Percentiles rank a stretch among this genome's conserved stretches.
These are phyloP conservation scores for Gracilinanus agilis DNA, from an alignment of 2,113 vertebrate species.

Conservation along the genomic window DNA sequence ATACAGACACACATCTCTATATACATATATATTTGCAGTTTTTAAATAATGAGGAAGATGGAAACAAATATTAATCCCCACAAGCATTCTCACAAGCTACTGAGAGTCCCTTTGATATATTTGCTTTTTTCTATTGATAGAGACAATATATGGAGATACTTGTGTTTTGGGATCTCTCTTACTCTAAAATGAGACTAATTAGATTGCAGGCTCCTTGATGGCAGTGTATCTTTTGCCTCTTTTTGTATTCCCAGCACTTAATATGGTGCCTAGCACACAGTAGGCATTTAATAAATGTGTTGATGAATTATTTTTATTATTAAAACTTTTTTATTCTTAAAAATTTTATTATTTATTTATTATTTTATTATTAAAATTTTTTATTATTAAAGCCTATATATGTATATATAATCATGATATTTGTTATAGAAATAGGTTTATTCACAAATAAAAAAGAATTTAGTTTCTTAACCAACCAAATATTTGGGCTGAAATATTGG, in stretches of 20 bases:
- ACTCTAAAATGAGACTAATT: background rate
- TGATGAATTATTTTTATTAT: background rate
- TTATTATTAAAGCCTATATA: background rate
- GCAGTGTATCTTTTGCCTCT: background rate
- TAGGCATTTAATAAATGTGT: background rate
- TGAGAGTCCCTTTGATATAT: background rate
- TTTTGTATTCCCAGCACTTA: background rate
- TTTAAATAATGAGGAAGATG: background rate
- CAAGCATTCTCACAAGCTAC: background rate
- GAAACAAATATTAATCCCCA: background rate
- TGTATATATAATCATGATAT: background rate
- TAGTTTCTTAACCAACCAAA: background rate
- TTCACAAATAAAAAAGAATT: background rate
- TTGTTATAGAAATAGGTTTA: background rate
- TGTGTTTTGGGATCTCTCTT: background rate
- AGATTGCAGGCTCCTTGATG: background rate
- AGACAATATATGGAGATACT: background rate
- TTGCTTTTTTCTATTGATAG: background rate
- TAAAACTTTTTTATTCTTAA: too few relatives aligned
- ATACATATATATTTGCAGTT: background rate
- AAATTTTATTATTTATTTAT: too few relatives aligned
- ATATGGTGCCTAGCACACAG: background rate
- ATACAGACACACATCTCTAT: too few relatives aligned
- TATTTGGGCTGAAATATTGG: background rate
- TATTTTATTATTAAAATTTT: too few relatives aligned